Evolutionary conservation across 64 coral and sea anemone species (phyloP).

Genomic region (Astreopora myriophthalma): DNA sequence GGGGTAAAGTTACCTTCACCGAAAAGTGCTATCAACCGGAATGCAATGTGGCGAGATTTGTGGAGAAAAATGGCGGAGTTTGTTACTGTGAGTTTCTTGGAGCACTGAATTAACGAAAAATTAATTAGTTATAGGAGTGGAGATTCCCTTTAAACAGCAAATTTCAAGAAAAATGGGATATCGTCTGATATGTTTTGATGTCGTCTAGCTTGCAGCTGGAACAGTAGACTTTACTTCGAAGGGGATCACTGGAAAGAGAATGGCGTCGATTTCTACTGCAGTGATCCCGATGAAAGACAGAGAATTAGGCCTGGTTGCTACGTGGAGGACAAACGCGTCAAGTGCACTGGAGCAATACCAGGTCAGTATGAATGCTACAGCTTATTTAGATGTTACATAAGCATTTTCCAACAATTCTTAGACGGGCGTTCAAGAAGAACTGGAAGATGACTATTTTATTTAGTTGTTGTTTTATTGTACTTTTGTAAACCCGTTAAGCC

Average conservation of each 20-base stretch:
- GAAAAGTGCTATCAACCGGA: not conserved
- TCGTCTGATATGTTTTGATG: not conserved
- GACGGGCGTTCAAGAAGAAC: too few relatives aligned
- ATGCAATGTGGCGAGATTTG: not conserved
- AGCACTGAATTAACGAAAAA: too few relatives aligned
- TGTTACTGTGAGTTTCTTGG: not conserved
- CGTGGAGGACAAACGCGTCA: not conserved
- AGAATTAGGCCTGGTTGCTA: slow-evolving; percentile 25
- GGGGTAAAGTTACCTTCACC: not conserved
- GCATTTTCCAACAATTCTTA: too few relatives aligned
- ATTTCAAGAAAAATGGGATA: not conserved
- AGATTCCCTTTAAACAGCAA: not conserved
- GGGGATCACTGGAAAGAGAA: slow-evolving; percentile 14
- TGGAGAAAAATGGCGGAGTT: not conserved
- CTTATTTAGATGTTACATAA: too few relatives aligned
- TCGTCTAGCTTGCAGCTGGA: slow-evolving; percentile 26
- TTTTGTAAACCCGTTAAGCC: too few relatives aligned
- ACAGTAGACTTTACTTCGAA: not conserved
- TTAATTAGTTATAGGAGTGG: too few relatives aligned
- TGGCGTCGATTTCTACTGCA: slow-evolving; percentile 24
- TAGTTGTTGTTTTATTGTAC: too few relatives aligned
- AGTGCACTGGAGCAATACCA: slow-evolving; percentile 27
- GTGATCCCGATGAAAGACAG: not conserved
- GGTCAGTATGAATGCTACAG: not conserved
- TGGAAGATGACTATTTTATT: too few relatives aligned